These are phyloP conservation scores for Sebastes taczanowskii DNA, from an alignment of 2,797 vertebrate species.

Conservation along the genomic window DNA sequence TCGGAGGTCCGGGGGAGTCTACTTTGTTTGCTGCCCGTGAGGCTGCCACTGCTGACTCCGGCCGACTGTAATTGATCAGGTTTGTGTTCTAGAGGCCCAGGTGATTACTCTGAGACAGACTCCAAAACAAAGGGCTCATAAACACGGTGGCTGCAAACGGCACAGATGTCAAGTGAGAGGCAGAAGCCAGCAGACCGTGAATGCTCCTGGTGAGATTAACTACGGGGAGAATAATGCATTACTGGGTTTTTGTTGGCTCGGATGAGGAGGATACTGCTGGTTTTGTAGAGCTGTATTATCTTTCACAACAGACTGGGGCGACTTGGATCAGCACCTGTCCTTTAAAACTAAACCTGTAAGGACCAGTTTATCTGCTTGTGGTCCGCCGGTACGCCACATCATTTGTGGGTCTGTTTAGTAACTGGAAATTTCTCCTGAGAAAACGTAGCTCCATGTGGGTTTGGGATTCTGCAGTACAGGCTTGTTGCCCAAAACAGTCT, in stretches of 20 bases:
- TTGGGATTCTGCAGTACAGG: background rate
- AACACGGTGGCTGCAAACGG: conserved; percentile 15
- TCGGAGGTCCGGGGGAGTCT: background rate
- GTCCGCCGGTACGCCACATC: background rate
- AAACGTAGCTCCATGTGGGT: background rate
- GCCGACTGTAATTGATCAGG: conserved; percentile 66
- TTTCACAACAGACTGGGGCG: background rate
- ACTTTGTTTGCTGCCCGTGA: conserved; percentile 34
- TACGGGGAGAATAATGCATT: conserved; percentile 6
- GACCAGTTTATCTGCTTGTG: background rate
- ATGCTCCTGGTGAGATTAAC: conserved; percentile 23
- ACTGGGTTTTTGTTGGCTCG: background rate
- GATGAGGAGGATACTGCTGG: background rate
- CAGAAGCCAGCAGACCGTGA: background rate
- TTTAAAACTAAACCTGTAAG: background rate
- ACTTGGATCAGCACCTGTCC: background rate
- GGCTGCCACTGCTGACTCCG: conserved; percentile 43
- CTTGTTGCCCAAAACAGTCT: background rate
- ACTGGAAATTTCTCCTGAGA: background rate
- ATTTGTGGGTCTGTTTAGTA: background rate
- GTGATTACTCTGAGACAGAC: conserved; percentile 56
- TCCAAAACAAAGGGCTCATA: conserved; percentile 52
- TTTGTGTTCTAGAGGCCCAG: conserved; percentile 39
- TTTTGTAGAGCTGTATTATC: background rate
- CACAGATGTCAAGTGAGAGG: background rate